Base-by-base conservation (phyloP, 2,797 vertebrate genomes). In the Kryptolebias ocellatus region DNA sequence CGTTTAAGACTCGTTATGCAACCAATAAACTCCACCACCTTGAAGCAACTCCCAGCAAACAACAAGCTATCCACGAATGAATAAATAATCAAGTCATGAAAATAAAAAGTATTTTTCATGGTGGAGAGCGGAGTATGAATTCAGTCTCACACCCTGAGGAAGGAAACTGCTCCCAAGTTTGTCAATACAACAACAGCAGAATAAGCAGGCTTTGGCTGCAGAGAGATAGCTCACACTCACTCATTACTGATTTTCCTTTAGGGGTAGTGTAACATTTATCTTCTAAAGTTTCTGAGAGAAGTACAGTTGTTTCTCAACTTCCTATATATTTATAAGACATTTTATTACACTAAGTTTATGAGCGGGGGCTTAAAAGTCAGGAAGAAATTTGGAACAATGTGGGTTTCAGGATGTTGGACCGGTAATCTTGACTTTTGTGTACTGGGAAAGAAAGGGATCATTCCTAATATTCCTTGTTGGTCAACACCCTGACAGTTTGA, bases 71-170 rank as follows among this genome's bases (percentile, higher is more conserved):
- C 20, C 9, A 56, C 28, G 16, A 62, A 61, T 49, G 52, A 69
- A 55, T 49, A 70, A 70, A 70, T 42, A 54, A 62, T 55, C 14
- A 53, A 39, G 14, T 37, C 42, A 28, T 27, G 17, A 45, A 28
- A 60, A 54, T n/a, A 24, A 60, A 54, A 68, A 15, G 4, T 6
- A 6, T 17, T 50, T 42, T 58, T 58, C 9, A 52, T 1, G 37
- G 34, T 44, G 55, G n/a, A 54, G 53, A 49, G 53, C 39, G 44
- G 29, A 56, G 29, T 53, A 67, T 60, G 39, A 60, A 28, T 60
- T 53, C 12, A 60, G 39, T 46, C 47, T 67, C 15, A 14, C 49
- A 53, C 37, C 65, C 65, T 3, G 49, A 67, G 55, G 65, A 34
- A 24, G 53, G 14, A 53, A 60, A 27, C 34, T 16, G 37, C 49